Evolutionary conservation across 2,888 invertebrate species (phyloP).

Genomic region (Apamea crenata): DNA sequence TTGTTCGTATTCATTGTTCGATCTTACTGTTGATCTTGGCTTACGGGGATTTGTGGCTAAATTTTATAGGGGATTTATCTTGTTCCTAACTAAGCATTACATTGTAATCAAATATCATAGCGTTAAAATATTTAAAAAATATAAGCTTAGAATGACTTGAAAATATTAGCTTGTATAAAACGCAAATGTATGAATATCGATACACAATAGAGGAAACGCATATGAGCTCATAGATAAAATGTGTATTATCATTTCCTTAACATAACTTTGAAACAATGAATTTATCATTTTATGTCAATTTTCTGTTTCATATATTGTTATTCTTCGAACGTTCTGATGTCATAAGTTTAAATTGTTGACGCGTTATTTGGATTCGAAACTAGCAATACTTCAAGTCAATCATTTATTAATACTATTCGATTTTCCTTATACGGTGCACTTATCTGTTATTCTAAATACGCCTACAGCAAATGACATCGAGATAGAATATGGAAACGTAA

Average conservation of each 20-base stretch:
- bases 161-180: conserved; percentile 5
- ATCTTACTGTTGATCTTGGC: conserved; percentile 46
- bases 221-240: conserved; percentile 40
- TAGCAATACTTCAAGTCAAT: background rate
- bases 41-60: conserved; percentile 49
- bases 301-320: conserved; percentile 4
- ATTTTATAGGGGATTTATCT: conserved; percentile 22
- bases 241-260: conserved; percentile 43
- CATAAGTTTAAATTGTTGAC: background rate
- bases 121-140: background rate
- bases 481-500: background rate
- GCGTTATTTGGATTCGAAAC: background rate
- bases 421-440: background rate
- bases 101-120: background rate
- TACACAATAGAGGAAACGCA: conserved; percentile 34
- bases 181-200: conserved; percentile 14
- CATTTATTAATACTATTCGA: background rate
- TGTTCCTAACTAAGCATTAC: conserved; percentile 3
- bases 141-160: background rate
- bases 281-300: conserved; percentile 8
- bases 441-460: background rate
- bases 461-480: background rate
- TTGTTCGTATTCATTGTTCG: conserved; percentile 55
- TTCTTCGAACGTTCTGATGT: background rate
- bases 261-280: conserved; percentile 9